Evolutionary conservation across 2,113 vertebrate species (phyloP), one percentile per base, ranked within the genome.

Genomic region (Fukomys damarensis): DNA sequence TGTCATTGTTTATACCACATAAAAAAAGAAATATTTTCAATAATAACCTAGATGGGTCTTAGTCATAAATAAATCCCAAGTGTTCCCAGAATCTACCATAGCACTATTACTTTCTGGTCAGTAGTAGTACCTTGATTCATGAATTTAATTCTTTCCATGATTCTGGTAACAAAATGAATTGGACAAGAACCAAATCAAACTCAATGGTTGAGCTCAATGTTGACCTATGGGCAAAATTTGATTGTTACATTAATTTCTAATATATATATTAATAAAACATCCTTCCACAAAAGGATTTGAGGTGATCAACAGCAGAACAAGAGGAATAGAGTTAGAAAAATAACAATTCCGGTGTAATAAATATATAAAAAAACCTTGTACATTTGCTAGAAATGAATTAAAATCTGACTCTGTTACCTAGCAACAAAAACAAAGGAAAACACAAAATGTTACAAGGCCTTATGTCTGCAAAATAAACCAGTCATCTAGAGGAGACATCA

Each of bases 401-500:
- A 88, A 92, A 59, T 72, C 19, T 70, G 11, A 0, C 52, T 26
- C 26, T 87, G 41, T 79, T 65, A 5, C 38, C 52, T 63, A 68
- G 77, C 13, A 52, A 88, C 43, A 68, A 91, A 95, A 96, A 66
- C 12, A 61, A 66, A 86, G 24, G 54, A 30, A 86, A 82, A 70
- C 26, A 38, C 61, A 41, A n/a, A 83, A 41, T 43, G 3, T 56
- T 22, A 86, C 16, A 63, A 82, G 28, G 26, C 20, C 17, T 3
- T 2, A 38, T 10, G 41, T 66, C 35, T 43, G 20, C 56, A 76
- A 90, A 90, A 28, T 54, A 41, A 88, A 85, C 2, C 22, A 76
- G 22, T 54, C 24, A 52, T 26, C 56, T 14, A 74, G 13, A 17
- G 30, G 14, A 82, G 19, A 26, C 19, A 58, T 0, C 14, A 26